Conservation (phyloP, 2,888 invertebrate genomes). For the Lathronympha strigana region DNA sequence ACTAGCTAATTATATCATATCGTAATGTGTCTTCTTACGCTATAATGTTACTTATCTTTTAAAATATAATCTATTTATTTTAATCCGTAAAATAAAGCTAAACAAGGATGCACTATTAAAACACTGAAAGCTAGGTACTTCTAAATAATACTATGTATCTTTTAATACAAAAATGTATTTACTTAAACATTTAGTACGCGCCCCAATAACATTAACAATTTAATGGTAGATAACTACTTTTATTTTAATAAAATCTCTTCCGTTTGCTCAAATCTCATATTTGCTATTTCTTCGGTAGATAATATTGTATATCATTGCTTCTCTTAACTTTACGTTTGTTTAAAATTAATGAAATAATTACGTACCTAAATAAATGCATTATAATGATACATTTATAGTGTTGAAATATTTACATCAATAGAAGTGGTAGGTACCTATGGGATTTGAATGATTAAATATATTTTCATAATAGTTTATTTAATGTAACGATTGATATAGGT, state of each 20-base stretch:
- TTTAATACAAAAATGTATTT: constrained; percentile 40
- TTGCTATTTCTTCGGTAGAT: constrained; percentile 31
- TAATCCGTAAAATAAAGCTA: constrained; percentile 33
- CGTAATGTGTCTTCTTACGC: constrained; percentile 29
- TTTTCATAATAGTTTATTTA: neutral
- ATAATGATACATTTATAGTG: constrained; percentile 6
- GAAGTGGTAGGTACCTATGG: neutral
- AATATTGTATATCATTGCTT: constrained; percentile 15
- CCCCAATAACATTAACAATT: constrained; percentile 34
- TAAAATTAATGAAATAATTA: constrained; percentile 9
- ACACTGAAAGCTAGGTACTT: constrained; percentile 43
- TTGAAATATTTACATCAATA: constrained; percentile 18
- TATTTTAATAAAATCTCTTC: constrained; percentile 36
- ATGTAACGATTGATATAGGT: neutral
- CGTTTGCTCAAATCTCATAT: constrained; percentile 26
- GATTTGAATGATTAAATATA: neutral
- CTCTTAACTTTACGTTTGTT: constrained; percentile 24
- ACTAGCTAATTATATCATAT: constrained; percentile 39
- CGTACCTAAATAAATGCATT: constrained; percentile 3
- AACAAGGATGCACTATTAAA: constrained; percentile 32
- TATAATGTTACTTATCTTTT: constrained; percentile 22
- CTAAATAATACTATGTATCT: constrained; percentile 36
- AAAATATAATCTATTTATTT: constrained; percentile 31
- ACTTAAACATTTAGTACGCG: constrained; percentile 40
- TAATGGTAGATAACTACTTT: constrained; percentile 20